Evolutionary conservation across 1,140 invertebrate genomes (phyloP), one percentile per base, ranked within the genome.

Genomic region (Steinernema feltiae): DNA sequence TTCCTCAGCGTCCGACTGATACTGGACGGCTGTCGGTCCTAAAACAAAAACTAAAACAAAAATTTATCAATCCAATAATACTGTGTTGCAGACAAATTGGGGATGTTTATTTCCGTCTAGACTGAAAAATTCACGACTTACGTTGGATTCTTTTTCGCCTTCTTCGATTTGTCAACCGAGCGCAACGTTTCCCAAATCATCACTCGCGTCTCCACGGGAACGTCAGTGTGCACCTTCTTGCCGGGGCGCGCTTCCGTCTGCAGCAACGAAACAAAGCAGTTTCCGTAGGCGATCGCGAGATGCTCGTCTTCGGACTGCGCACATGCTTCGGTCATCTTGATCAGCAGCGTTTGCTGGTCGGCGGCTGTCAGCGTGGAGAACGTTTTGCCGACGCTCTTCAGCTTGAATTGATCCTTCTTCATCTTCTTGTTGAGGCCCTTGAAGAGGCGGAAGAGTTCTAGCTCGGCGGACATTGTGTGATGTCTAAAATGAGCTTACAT

Each of bases 161-260:
- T 27, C 12, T 17, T 27, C 12, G 53, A n/a, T 27, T 63, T 21
- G 53, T 63, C 53, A 7, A 27, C 53, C 24, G 53, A 12, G 2
- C 53, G 53, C 12, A 63, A 27, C 12, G 24, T 27, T 3, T 63
- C 24, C 53, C 53, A 63, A 7, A 63, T 7, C 53, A 63, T 63
- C 7, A 63, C 53, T 3, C 53, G 53, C 3, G 53, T 63, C 24
- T 7, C 53, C 15, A 17, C 12, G 53, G 53, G 24, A 21, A 63
- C 53, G 53, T 63, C 53, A 3, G 53, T 63, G 24, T 63, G 53
- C 53, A 27, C 53, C 53, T 63, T 63, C 53, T 63, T 63, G 15
- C 24, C 24, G 53, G 53, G 53, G 7, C 53, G 12, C 15, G 53
- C 53, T 27, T 63, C 53, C 12, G 53, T 63, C 53, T 15, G 12